Base-by-base conservation (phyloP, 2,888 invertebrate genomes). In the Apeira syringaria region DNA sequence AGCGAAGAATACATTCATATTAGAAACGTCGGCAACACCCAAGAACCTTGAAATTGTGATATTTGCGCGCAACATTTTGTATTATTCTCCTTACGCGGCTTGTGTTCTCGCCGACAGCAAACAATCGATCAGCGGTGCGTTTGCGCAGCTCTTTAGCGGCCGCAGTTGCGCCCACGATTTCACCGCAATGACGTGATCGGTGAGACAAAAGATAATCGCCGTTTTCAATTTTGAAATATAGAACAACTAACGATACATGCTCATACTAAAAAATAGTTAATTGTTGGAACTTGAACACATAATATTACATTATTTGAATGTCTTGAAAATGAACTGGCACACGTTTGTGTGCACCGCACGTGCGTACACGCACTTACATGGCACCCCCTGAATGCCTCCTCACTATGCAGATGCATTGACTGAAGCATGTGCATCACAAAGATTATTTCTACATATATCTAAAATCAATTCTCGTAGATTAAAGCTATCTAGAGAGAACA, bases 101-200 rank as follows among this genome's bases (percentile, higher is more conserved):
- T 81, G 61, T 74, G 77, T 80, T 75, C 78, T 80, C 64, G 74
- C 84, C 71, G 54, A 48, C 46, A 10, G 66, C 62, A 79, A 80
- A 82, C 74, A 79, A 62, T 65, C 65, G 68, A 72, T 78, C 62
- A 69, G 70, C 50, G 46, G 22, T 67, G 67, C 68, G 80, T 74
- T 61, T 83, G 74, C 74, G 62, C 66, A 67, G 12, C 44, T 22
- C 31, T 56, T 83, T 84, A 82, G 73, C 73, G 53, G 37, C 47
- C 41, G 54, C 48, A 44, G 53, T 57, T 50, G 50, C 51, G 53
- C 45, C 47, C 50, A 50, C 52, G 56, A 47, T 54, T 57, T 52
- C 47, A 37, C 51, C 34, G n/a, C 6, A 18, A 34, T 44, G 52
- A 47, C 45, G 50, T 45, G 33, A 33, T 13, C 10, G 42, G 24